Conservation (phyloP, 2,888 invertebrate genomes). For the Drosophila robusta region DNA sequence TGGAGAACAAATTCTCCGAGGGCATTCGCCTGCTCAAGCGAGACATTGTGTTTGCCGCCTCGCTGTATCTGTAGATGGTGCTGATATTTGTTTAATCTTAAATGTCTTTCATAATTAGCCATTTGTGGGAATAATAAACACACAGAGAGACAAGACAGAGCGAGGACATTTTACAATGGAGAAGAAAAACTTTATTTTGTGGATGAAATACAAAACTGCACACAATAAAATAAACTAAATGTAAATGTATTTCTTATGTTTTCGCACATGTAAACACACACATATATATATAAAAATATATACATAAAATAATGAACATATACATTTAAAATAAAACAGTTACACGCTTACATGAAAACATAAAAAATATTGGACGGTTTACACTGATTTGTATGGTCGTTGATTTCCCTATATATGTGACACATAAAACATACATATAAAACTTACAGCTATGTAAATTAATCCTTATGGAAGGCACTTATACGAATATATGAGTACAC, state of each 20-base stretch:
- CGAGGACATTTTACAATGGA: constrained; percentile 42
- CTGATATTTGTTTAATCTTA: too few species aligned
- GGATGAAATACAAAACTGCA: constrained; percentile 20
- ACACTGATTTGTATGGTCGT: constrained; percentile 81
- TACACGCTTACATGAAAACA: constrained; percentile 66
- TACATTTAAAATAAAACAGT: constrained; percentile 15
- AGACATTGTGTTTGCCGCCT: constrained; percentile 99
- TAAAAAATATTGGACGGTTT: constrained; percentile 82
- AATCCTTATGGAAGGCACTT: constrained; percentile 31
- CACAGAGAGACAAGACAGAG: too few species aligned
- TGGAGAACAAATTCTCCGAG: constrained; percentile 98
- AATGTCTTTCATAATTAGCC: too few species aligned
- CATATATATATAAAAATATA: constrained; percentile 13
- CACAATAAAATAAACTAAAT: constrained; percentile 14
- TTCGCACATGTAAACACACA: constrained; percentile 45
- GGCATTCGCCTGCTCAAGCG: constrained; percentile 96
- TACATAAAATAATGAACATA: too few species aligned
- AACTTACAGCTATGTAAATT: constrained; percentile 14
- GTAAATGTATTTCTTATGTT: constrained; percentile 47
- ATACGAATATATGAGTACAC: constrained; percentile 30
- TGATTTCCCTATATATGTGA: constrained; percentile 68
- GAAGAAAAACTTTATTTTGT: constrained; percentile 23
- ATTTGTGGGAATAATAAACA: too few species aligned
- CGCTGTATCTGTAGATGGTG: constrained; percentile 91
- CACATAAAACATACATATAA: constrained; percentile 68